Base-by-base conservation (phyloP, 2,113 vertebrate genomes). In the Xyrauchen texanus region DNA sequence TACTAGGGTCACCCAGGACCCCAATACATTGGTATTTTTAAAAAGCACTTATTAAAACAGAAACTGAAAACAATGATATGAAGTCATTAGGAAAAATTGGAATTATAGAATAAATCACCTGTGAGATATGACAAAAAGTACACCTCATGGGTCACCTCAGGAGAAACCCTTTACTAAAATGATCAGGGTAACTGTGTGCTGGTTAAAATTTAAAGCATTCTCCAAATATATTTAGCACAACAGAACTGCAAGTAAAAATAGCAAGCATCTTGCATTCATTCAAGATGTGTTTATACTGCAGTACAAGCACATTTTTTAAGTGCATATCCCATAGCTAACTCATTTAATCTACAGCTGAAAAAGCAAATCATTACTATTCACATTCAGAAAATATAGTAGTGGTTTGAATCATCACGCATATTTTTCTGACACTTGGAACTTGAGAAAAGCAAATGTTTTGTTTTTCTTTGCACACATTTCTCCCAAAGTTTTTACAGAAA, bases 351-450 rank as follows among this genome's bases (percentile, higher is more conserved):
- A 21, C 67, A n/a, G n/a, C n/a, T n/a, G n/a, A n/a, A n/a, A n/a
- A n/a, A n/a, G n/a, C n/a, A n/a, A n/a, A n/a, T n/a, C n/a, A n/a
- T 76, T 83, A 83, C 76, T 80, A 71, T 83, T 83, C 21, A 6
- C 72, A 70, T 11, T 65, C 49, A n/a, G 52, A 69, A 60, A 79
- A 11, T 79, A 80, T 62, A 47, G 10, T 47, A 79, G 72, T n/a
- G 72, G 67, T 64, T 82, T 72, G 52, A 7, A 68, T 66, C 81
- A 80, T 82, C 65, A 76, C 77, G 81, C 63, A 76, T 86, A 81
- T 81, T 87, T 86, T 88, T 62, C 46, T 46, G 77, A 62, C 79
- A 88, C 89, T 88, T 84, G 89, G 84, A 85, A 86, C 87, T 78
- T 79, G 47, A 1, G 45, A 82, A 86, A 83, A 90, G 88, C 83